phyloP scores from a whole-genome alignment of 2,888 invertebrate species.

The Eudemis profundana region DNA sequence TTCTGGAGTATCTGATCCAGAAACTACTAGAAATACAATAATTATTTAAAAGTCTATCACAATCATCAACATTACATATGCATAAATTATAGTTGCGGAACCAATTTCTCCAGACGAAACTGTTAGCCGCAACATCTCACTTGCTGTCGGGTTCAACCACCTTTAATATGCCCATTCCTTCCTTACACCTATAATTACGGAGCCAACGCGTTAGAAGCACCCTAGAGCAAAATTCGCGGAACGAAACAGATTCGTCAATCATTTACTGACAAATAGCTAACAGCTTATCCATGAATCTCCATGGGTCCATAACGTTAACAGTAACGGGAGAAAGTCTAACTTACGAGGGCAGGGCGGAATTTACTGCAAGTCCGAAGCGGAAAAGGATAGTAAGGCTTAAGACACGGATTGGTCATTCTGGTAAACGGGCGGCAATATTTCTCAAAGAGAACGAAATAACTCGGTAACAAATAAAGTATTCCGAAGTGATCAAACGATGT shows the following conservation, averaged over 20 bases:
- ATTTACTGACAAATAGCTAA: conserved; percentile 44
- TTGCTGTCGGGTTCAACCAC: conserved; percentile 33
- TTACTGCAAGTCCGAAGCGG: conserved; percentile 49
- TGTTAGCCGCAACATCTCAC: conserved; percentile 33
- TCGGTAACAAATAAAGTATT: conserved; percentile 42
- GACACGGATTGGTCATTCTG: conserved; percentile 58
- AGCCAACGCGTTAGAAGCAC: conserved; percentile 34
- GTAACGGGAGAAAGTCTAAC: conserved; percentile 54
- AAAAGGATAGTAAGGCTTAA: conserved; percentile 51
- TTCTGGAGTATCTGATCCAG: no score
- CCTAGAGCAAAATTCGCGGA: conserved; percentile 39
- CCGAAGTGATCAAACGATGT: neutral
- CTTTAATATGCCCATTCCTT: conserved; percentile 40
- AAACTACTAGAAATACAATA: no score
- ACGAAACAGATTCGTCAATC: conserved; percentile 43
- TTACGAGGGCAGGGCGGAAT: conserved; percentile 54
- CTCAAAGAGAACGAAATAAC: conserved; percentile 51
- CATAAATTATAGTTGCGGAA: neutral
- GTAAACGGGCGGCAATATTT: conserved; percentile 54
- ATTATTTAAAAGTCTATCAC: no score
- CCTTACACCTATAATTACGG: conserved; percentile 41
- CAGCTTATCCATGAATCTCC: conserved; percentile 44
- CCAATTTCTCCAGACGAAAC: conserved; percentile 28
- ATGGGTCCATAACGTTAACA: conserved; percentile 43
- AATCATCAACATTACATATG: neutral